phyloP scores from a whole-genome alignment of 2,797 vertebrate genomes.

The Amazona ochrocephala region DNA sequence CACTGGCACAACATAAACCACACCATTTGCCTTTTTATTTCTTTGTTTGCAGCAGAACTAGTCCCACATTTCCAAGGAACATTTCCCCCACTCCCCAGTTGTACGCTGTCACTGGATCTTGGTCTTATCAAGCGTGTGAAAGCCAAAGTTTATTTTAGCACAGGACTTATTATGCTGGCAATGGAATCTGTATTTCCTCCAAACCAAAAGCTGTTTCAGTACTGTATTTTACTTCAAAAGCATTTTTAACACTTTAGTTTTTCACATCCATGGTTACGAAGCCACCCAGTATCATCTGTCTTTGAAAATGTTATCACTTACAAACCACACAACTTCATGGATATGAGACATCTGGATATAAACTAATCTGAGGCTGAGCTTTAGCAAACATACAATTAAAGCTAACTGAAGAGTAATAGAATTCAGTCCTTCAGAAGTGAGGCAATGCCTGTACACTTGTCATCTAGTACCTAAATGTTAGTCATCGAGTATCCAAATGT shows the following conservation, averaged over 20 bases:
- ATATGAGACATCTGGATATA: neutral
- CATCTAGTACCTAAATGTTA: neutral
- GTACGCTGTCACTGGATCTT: neutral
- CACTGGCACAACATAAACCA: neutral
- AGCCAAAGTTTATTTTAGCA: neutral
- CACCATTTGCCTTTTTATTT: neutral
- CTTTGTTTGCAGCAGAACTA: slow-evolving; percentile 20
- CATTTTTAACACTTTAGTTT: neutral
- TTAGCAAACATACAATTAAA: neutral
- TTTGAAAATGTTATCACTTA: slow-evolving; percentile 9
- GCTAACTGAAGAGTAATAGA: neutral
- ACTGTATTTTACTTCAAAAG: neutral
- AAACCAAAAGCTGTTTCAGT: neutral
- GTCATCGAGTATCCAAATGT: neutral
- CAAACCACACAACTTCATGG: neutral
- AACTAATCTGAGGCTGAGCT: neutral
- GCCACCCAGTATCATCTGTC: neutral
- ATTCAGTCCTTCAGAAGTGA: neutral
- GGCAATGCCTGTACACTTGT: neutral
- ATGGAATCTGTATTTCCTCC: neutral
- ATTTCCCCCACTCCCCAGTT: slow-evolving; percentile 15
- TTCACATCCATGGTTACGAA: neutral
- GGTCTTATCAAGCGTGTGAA: neutral
- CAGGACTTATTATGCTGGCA: neutral
- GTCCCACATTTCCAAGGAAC: neutral